These are phyloP conservation scores for Agapornis canus DNA, from an alignment of 2,797 vertebrate species.

Conservation along the genomic window DNA sequence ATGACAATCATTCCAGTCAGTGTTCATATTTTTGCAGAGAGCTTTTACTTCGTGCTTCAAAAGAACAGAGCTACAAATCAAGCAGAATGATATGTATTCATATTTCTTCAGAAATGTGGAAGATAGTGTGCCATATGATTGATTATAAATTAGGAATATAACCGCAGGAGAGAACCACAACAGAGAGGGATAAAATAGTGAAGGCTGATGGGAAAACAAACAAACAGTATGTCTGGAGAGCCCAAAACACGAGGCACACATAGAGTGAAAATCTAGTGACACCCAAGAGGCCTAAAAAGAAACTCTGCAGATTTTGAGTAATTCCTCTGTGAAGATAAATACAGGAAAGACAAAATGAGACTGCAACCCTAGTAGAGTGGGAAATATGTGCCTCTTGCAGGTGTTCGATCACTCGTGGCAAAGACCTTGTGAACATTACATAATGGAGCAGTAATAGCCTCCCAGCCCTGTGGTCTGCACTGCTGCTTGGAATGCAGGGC, in stretches of 20 bases:
- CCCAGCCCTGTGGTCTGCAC: neutral
- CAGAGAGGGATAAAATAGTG: neutral
- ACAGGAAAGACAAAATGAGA: neutral
- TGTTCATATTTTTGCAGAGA: neutral
- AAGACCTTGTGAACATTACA: neutral
- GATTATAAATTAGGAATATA: neutral
- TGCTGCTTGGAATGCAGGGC: neutral
- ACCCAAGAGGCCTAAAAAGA: neutral
- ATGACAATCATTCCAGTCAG: conserved; percentile 30
- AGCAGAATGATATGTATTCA: neutral
- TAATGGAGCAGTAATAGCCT: neutral
- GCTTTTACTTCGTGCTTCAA: neutral
- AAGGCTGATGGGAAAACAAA: neutral
- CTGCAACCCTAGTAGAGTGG: neutral
- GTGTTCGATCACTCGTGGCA: neutral
- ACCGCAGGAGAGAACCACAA: neutral
- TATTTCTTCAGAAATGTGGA: neutral
- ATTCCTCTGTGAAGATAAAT: neutral
- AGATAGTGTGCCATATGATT: neutral
- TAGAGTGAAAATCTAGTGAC: neutral
- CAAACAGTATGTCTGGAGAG: neutral
- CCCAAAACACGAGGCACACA: neutral
- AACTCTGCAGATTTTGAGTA: neutral
- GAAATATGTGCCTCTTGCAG: neutral
- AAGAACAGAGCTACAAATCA: neutral